Evolutionary conservation across 2,888 invertebrate genomes (phyloP), one percentile per base, ranked within the genome.

Genomic region (Sarcophaga subvicina): DNA sequence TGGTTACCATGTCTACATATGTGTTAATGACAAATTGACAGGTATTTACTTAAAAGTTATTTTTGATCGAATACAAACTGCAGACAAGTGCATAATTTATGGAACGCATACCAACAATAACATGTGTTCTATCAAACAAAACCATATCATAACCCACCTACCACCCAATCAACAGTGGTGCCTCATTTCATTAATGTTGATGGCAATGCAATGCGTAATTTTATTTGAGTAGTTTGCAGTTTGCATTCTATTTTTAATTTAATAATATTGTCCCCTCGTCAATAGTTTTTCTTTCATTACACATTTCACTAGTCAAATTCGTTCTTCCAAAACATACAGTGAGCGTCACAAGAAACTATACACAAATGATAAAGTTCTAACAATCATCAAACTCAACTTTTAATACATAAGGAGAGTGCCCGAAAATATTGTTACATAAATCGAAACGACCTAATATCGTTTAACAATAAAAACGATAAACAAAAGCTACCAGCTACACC

Each of bases 11-110:
- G 62, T 20, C n/a, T 10, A 62, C 62, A 20, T 22, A 62, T 62
- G 76, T 83, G 83, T 73, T 84, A 82, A 82, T 87, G 87, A 84
- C 81, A 87, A 79, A 84, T 87, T 84, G 87, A 84, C 87, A 87
- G 84, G 79, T 87, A 81, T 87, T 87, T 87, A 84, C 79, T 72
- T 81, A 69, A 67, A 81, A 78, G 22, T 81, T 77, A 82, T 79
- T 66, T 78, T 81, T 75, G 45, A 20, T 64, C 69, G 76, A 79
- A 79, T 63, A 54, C 81, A 81, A 82, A 87, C 76, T 84, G 76
- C 81, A 84, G 84, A 79, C 75, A 72, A 79, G 47, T 87, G 84
- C 84, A 87, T 84, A 87, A 84, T 84, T 84, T 84, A 80, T 81
- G 75, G 67, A 77, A 71, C 76, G 37, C 62, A 76, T 62, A 45